Percentiles rank a stretch among this genome's conserved stretches.
Conservation (phyloP, 2,113 vertebrate species). For the Brachypteracias leptosomus region DNA sequence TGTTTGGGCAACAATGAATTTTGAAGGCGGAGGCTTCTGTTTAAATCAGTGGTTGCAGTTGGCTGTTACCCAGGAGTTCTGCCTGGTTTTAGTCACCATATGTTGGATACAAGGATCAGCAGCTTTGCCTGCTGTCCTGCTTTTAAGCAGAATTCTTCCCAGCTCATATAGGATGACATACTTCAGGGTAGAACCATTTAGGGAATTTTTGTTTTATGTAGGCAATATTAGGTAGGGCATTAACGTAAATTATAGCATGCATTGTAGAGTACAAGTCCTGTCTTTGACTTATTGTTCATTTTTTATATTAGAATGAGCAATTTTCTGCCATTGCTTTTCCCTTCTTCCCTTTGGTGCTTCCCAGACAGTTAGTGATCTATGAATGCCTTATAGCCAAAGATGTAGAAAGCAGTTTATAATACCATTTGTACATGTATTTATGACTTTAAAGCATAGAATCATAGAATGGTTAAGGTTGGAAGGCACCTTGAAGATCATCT, state of each 20-base stretch:
- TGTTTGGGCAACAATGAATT: background rate
- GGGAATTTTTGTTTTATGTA: background rate
- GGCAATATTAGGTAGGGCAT: background rate
- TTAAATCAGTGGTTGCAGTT: background rate
- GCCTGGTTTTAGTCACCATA: too few species aligned
- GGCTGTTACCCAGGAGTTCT: too few species aligned
- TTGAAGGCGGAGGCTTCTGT: background rate
- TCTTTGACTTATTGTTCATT: background rate
- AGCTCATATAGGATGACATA: background rate
- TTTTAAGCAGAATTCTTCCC: background rate
- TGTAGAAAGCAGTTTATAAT: background rate
- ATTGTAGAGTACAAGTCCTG: background rate
- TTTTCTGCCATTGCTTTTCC: background rate
- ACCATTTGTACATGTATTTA: background rate
- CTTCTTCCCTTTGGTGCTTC: background rate
- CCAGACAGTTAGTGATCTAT: background rate
- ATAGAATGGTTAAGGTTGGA: too few species aligned
- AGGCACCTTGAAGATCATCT: too few species aligned
- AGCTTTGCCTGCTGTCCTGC: background rate
- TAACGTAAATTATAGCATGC: background rate
- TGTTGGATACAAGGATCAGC: background rate
- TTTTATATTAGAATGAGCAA: background rate
- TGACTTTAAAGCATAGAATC: background rate
- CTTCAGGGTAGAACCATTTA: background rate
- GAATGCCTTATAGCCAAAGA: background rate